Evolutionary conservation across 2,888 invertebrate genomes (phyloP).

Genomic region (Drosophila maculinotata): DNA sequence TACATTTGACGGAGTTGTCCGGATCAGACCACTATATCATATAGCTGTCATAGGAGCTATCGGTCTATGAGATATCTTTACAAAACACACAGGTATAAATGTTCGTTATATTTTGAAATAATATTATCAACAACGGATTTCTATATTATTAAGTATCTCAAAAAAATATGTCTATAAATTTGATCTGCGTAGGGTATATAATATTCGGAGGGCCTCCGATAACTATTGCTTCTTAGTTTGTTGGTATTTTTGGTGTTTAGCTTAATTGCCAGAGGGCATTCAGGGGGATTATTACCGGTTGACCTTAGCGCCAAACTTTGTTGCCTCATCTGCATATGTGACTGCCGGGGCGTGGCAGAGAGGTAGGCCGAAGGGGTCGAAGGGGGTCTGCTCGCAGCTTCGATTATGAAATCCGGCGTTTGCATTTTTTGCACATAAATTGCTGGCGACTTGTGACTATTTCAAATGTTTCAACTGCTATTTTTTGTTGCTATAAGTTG

Average conservation of each 20-base stretch:
- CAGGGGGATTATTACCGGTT: conserved; percentile 68
- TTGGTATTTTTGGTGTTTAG: conserved; percentile 27
- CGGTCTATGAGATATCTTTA: no score
- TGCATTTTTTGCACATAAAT: conserved; percentile 73
- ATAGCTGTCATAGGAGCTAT: no score
- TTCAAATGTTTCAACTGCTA: conserved; percentile 35
- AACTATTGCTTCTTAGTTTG: no score
- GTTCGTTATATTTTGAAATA: no score
- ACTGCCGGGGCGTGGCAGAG: conserved; percentile 3
- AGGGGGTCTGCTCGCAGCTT: conserved; percentile 19
- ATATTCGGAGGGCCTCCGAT: no score
- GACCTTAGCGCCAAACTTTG: conserved; percentile 58
- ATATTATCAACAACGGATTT: no score
- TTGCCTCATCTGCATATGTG: conserved; percentile 73
- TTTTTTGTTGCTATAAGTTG: conserved; percentile 5
- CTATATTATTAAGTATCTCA: no score
- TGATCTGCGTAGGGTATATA: no score
- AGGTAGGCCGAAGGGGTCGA: background rate
- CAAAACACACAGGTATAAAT: no score
- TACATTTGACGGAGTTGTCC: no score
- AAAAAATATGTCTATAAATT: no score
- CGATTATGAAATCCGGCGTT: conserved; percentile 70
- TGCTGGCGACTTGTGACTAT: conserved; percentile 56
- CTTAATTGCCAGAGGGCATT: conserved; percentile 61
- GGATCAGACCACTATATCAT: no score